Conservation (phyloP, 2,888 invertebrate species). For the Phaonia tiefii region DNA sequence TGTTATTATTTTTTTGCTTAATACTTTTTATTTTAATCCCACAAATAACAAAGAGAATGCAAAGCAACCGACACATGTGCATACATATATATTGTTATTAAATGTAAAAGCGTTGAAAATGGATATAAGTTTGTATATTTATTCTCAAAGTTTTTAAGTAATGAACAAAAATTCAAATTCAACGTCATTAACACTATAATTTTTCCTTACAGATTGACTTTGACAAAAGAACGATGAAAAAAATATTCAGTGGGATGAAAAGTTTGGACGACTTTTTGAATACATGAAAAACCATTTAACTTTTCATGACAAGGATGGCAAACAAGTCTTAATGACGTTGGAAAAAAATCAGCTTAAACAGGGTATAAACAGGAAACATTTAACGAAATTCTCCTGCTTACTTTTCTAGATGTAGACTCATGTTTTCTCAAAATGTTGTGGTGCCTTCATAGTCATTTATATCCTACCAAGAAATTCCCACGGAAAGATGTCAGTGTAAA, state of each 20-base stretch:
- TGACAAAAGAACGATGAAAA: neutral
- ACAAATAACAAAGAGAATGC: too few species aligned
- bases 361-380: neutral
- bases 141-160: too few species aligned
- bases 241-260: neutral
- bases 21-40: too few species aligned
- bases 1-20: too few species aligned
- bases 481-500: conserved; percentile 16
- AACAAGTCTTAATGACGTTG: neutral
- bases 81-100: too few species aligned
- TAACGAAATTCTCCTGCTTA: neutral
- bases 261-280: too few species aligned
- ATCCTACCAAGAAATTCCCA: too few species aligned
- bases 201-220: neutral
- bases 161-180: too few species aligned
- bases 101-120: too few species aligned
- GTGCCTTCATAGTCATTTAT: conserved; percentile 16
- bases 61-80: too few species aligned
- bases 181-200: neutral
- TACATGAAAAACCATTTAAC: neutral
- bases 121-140: too few species aligned
- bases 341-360: neutral
- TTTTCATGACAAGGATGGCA: neutral
- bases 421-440: conserved; percentile 8
- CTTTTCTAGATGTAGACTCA: too few species aligned